Evolutionary conservation across 2,888 invertebrate species (phyloP).

Genomic region (Clepsis dumicolana): DNA sequence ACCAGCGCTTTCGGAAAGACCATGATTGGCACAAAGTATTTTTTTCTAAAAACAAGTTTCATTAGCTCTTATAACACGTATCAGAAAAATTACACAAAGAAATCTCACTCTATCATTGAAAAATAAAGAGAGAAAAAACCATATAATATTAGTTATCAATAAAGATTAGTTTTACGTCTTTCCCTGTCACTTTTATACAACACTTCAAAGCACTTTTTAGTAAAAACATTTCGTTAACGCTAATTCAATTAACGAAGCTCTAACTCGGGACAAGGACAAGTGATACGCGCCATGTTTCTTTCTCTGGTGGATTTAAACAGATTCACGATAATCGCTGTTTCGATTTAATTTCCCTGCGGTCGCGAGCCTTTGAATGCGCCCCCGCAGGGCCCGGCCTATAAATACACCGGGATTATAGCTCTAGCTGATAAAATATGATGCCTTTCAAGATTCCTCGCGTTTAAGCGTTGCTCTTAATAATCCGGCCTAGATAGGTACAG

Average conservation of each 20-base stretch:
- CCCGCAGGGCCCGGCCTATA: constrained; percentile 55
- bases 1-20: too few species aligned
- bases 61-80: too few species aligned
- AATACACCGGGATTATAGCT: constrained; percentile 58
- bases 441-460: constrained; percentile 48
- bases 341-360: constrained; percentile 51
- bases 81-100: too few species aligned
- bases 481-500: neutral
- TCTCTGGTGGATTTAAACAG: constrained; percentile 31
- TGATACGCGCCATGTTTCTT: constrained; percentile 14
- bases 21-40: too few species aligned
- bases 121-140: too few species aligned
- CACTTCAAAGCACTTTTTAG: neutral
- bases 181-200: too few species aligned
- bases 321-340: constrained; percentile 42
- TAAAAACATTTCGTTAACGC: neutral
- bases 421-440: constrained; percentile 56
- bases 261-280: neutral
- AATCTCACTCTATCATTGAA: too few species aligned
- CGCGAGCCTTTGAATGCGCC: constrained; percentile 51
- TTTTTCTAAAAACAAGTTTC: too few species aligned
- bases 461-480: constrained; percentile 30
- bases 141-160: too few species aligned
- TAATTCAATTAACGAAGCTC: constrained; percentile 1
- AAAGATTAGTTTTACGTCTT: too few species aligned